phyloP scores from a whole-genome alignment of 23 tunicate genomes.

The Oikopleura albicans region DNA sequence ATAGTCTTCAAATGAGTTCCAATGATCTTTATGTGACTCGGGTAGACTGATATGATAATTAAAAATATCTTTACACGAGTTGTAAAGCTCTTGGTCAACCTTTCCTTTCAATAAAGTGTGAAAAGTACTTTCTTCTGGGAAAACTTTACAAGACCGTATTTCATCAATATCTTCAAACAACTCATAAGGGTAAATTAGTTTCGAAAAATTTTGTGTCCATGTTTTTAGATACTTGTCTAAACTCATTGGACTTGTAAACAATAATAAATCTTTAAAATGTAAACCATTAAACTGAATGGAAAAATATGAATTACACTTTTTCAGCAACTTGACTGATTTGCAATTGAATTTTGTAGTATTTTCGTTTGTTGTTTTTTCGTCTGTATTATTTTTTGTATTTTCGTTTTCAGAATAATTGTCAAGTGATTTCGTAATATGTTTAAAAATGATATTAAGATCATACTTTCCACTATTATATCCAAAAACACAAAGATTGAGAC shows the following conservation, averaged over 20 bases:
- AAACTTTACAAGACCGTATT: background rate
- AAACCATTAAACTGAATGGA: background rate
- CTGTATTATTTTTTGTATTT: no score
- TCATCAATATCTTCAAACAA: background rate
- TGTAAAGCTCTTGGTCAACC: background rate
- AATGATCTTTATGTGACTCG: background rate
- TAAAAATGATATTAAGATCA: background rate
- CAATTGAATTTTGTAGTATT: no score
- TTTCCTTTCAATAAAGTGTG: background rate
- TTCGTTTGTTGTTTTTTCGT: no score
- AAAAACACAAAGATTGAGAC: background rate
- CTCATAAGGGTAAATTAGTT: background rate
- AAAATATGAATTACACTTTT: background rate
- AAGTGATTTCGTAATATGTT: no score
- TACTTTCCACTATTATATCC: background rate
- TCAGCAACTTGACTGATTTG: no score
- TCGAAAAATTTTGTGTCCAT: background rate
- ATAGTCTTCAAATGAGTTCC: background rate
- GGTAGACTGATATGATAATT: background rate
- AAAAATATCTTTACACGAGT: background rate
- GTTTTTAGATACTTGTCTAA: background rate
- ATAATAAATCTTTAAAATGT: background rate
- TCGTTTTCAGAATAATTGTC: background rate
- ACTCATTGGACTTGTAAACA: background rate
- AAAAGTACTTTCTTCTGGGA: background rate